Percentiles rank a stretch among this genome's conserved stretches.
These are phyloP conservation scores for Acanthornis magna DNA, from an alignment of 2,797 vertebrate species.

Conservation along the genomic window DNA sequence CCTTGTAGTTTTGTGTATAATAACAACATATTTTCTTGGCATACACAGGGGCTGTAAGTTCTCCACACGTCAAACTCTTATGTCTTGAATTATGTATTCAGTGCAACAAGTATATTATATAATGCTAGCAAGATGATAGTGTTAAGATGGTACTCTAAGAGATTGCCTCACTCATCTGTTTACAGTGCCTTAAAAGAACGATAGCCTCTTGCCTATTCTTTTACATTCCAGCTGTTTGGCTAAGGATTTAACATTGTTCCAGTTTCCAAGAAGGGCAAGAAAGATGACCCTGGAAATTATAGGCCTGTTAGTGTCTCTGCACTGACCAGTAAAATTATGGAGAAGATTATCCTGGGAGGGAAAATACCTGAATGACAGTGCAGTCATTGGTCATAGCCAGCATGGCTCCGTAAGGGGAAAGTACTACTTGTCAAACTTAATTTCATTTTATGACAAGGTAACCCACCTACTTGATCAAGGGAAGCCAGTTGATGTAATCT, in stretches of 20 bases:
- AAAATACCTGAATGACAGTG: background rate
- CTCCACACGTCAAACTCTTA: background rate
- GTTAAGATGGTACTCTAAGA: background rate
- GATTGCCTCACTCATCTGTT: background rate
- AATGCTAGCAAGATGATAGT: background rate
- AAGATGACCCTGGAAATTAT: background rate
- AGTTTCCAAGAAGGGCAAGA: background rate
- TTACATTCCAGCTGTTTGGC: background rate
- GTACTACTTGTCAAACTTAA: background rate
- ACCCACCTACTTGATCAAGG: background rate
- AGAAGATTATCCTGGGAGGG: background rate
- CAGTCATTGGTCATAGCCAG: background rate
- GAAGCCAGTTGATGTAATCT: background rate
- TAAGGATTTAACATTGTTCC: background rate
- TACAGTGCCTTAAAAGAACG: background rate
- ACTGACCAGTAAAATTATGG: background rate
- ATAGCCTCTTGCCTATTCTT: background rate
- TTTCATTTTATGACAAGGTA: background rate
- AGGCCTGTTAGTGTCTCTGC: background rate
- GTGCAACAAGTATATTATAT: background rate
- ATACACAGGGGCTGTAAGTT: background rate
- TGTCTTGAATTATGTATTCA: background rate
- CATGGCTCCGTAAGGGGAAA: background rate
- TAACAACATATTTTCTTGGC: background rate
- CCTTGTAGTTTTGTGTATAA: background rate